Evolutionary conservation across 2,113 vertebrate genomes (phyloP), one percentile per base, ranked within the genome.

Genomic region (Solea senegalensis): DNA sequence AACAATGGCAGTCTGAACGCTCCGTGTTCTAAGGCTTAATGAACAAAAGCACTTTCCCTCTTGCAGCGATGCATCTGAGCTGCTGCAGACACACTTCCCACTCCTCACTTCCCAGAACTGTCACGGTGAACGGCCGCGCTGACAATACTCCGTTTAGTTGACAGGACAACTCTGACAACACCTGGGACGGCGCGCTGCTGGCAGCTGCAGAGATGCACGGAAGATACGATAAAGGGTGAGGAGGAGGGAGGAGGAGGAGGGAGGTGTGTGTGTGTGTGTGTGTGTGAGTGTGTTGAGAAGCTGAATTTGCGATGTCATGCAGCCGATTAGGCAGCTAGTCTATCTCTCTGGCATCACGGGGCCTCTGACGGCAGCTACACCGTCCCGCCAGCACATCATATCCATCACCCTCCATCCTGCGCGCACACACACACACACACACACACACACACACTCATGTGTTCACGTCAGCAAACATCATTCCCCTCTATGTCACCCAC

Each of bases 401-500:
- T 89, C 85, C 85, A 87, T 90, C 90, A 88, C 63, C 60, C 26
- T 41, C 49, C 76, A 82, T 91, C 90, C 86, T 81, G 1, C 63
- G 59, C 52, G 51, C 79, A 61, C 27, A 40, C 75, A 41, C 57
- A 56, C 67, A 79, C 63, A 50, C 69, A 46, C 56, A 27, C 62
- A 21, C 92, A 9, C 57, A 10, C 51, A 27, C 64, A 41, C 40
- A 67, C 56, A 60, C 53, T n/a, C 89, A 90, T 90, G 89, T 91
- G 94, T 94, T 94, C 85, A 90, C 90, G 93, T 96, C 95, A 94
- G 93, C 93, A 94, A 92, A 94, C 92, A 96, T 96, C 96, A 96
- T 95, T 95, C 93, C 94, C 93, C 94, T 93, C 95, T 94, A 91
- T 96, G 96, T 97, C 95, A 95, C 94, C 92, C 91, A 92, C 95